Percentiles rank a stretch among this genome's conserved stretches.
Evolutionary conservation across 2,113 vertebrate species (phyloP).

Genomic region (Oceanodroma tethys): DNA sequence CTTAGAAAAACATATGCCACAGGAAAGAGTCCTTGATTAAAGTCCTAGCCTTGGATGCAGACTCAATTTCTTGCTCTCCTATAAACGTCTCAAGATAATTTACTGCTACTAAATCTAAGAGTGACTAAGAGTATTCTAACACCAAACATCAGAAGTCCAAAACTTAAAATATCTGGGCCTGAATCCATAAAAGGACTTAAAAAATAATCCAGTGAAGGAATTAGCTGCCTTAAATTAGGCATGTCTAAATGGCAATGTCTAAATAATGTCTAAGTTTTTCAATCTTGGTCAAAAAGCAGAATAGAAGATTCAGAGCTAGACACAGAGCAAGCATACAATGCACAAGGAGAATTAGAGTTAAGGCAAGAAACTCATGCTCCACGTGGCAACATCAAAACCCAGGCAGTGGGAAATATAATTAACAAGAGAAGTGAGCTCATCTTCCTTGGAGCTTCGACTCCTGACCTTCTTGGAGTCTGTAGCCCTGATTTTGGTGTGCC

Average conservation of each 20-base stretch:
- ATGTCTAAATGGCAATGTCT: neutral
- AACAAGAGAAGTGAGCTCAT: neutral
- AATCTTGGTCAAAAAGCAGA: neutral
- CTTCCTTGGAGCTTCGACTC: neutral
- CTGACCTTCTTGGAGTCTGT: neutral
- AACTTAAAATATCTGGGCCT: neutral
- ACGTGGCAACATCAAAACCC: neutral
- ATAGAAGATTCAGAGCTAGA: neutral
- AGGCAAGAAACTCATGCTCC: neutral
- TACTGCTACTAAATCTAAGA: neutral
- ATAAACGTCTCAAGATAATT: conserved; percentile 7
- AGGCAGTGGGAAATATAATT: neutral
- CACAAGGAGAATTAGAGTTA: neutral
- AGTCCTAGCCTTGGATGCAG: neutral
- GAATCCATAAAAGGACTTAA: neutral
- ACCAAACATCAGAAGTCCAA: neutral
- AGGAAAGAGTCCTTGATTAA: neutral
- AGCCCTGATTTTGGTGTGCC: neutral
- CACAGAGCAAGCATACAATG: neutral
- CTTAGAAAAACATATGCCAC: neutral
- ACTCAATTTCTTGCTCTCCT: neutral
- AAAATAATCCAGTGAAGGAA: neutral
- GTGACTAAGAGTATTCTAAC: neutral
- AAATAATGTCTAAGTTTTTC: neutral
- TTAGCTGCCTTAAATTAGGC: neutral